These are phyloP conservation scores for Ptiloglossa arizonensis DNA, from an alignment of 1,140 invertebrate genomes.

Conservation along the genomic window DNA sequence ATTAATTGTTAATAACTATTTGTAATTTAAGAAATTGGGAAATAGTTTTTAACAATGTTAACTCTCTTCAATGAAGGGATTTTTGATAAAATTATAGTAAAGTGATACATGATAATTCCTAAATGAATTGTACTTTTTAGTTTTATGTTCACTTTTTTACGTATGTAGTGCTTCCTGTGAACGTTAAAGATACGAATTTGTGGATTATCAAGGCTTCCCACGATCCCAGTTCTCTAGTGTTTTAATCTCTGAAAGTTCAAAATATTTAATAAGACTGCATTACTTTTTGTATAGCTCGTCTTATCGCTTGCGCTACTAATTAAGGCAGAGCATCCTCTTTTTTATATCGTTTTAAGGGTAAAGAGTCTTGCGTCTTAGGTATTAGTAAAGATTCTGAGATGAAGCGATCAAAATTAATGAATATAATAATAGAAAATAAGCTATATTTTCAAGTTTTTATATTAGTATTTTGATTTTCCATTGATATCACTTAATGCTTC, in stretches of 20 bases:
- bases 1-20: background rate
- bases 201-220: constrained; percentile 35
- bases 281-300: background rate
- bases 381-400: background rate
- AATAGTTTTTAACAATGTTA: background rate
- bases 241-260: constrained; percentile 34
- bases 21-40: background rate
- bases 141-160: constrained; percentile 27
- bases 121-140: constrained; percentile 62
- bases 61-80: background rate
- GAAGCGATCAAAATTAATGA: constrained; percentile 40
- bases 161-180: constrained; percentile 44
- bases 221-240: constrained; percentile 29
- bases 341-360: constrained; percentile 9
- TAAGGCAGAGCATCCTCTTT: constrained; percentile 10
- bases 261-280: constrained; percentile 35
- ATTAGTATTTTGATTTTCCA: background rate
- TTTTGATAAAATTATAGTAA: background rate
- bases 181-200: constrained; percentile 23
- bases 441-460: background rate
- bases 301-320: constrained; percentile 27
- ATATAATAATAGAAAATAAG: constrained; percentile 12
- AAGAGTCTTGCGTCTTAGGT: background rate
- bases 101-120: constrained; percentile 61
- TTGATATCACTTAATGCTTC: constrained; percentile 9